Conservation (phyloP, 2,888 invertebrate species). For the Buathra laborator region DNA sequence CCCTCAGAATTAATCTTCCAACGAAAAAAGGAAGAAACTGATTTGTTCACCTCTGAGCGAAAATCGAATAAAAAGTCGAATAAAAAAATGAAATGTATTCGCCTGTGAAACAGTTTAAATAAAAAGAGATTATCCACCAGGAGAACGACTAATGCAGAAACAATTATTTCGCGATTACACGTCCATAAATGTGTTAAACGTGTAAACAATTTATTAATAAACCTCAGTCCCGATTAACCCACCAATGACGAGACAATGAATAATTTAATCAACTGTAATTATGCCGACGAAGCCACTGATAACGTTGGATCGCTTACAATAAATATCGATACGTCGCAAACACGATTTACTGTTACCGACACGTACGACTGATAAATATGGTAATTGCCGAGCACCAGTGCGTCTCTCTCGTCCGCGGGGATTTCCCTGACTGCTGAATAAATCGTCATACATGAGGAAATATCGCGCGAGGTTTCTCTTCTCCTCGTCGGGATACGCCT, state of each 20-base stretch:
- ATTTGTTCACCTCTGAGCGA: background rate
- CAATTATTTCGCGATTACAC: background rate
- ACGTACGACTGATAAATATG: background rate
- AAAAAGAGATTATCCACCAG: background rate
- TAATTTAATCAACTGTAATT: background rate
- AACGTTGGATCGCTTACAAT: background rate
- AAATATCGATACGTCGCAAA: background rate
- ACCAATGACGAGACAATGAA: background rate
- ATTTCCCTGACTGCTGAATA: slow-evolving; percentile 4
- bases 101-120: background rate
- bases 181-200: background rate
- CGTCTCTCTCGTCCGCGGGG: slow-evolving; percentile 18
- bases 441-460: background rate
- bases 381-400: slow-evolving; percentile 16
- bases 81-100: background rate
- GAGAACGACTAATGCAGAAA: background rate
- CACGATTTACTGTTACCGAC: background rate
- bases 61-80: background rate
- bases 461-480: background rate
- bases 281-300: background rate
- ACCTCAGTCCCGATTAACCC: background rate
- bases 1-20: background rate
- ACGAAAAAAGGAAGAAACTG: background rate
- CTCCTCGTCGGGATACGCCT: background rate
- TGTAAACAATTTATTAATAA: background rate